A percentile compares a stretch with the other conserved stretches of the same genome.
Evolutionary conservation across 2,888 invertebrate genomes (phyloP).

Genomic region (Melipona beecheii): DNA sequence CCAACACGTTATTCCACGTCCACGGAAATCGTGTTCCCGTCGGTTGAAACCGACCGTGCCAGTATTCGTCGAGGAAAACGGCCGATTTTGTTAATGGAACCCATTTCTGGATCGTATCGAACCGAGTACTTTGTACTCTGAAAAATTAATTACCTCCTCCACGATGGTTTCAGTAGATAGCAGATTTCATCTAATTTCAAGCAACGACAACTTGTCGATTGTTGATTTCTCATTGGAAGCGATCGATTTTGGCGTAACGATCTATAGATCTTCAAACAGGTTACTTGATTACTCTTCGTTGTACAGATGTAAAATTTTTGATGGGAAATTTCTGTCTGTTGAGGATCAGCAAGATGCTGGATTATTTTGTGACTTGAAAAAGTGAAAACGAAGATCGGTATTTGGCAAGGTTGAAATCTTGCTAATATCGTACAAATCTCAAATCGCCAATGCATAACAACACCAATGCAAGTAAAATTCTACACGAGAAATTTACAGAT

Average conservation of each 20-base stretch:
- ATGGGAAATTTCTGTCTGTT: no score
- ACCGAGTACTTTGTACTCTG: constrained; percentile 15
- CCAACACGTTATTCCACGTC: constrained; percentile 66
- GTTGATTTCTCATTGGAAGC: constrained; percentile 30
- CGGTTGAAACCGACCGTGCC: constrained; percentile 39
- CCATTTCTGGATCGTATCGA: not conserved
- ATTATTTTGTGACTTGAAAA: not conserved
- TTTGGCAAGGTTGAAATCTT: not conserved
- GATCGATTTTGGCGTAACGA: constrained; percentile 4
- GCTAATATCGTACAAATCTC: not conserved
- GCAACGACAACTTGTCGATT: not conserved
- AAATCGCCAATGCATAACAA: not conserved
- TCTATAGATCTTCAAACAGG: no score
- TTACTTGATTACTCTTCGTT: no score
- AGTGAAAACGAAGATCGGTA: not conserved
- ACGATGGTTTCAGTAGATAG: not conserved
- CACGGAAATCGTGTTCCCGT: constrained; percentile 66
- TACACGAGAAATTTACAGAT: not conserved
- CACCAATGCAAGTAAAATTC: not conserved
- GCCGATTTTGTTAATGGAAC: constrained; percentile 52
- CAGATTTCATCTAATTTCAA: not conserved
- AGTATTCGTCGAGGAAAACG: constrained; percentile 33
- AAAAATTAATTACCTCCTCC: constrained; percentile 56
- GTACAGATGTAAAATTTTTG: no score
- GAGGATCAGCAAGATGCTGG: not conserved